These are phyloP conservation scores for Opisthocomus hoazin DNA, from an alignment of 2,113 vertebrate genomes.

Conservation along the genomic window DNA sequence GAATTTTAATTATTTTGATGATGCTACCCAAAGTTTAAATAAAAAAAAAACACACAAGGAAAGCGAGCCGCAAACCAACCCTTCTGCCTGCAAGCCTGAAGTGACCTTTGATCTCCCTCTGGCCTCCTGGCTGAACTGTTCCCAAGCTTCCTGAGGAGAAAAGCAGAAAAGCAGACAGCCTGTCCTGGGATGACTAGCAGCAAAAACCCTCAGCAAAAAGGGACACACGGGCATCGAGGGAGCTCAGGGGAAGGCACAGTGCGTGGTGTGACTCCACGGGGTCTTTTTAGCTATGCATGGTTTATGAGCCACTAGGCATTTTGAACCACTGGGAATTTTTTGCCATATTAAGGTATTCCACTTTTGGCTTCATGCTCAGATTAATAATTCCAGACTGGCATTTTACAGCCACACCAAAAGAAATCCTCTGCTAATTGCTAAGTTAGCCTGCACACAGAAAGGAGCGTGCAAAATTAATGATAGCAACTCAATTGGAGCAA, in stretches of 20 bases:
- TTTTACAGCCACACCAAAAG: not conserved
- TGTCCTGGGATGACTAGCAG: not conserved
- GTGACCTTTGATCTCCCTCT: not conserved
- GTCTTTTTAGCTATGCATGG: too few species aligned
- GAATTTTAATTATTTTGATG: not conserved
- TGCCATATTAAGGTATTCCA: not conserved
- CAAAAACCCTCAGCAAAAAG: not conserved
- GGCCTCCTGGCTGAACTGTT: not conserved
- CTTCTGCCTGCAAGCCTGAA: not conserved
- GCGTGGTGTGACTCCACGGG: not conserved
- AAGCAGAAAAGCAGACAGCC: not conserved
- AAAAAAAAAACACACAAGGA: not conserved
- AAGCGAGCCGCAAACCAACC: not conserved
- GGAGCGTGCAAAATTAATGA: not conserved
- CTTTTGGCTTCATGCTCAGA: not conserved
- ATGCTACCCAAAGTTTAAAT: not conserved
- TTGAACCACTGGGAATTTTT: not conserved
- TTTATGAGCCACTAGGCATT: not conserved
- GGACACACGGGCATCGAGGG: not conserved
- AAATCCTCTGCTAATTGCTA: not conserved
- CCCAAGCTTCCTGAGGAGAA: not conserved
- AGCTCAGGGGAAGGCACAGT: fast-evolving
- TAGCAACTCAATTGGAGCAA: not conserved
- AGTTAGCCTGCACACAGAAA: not conserved
- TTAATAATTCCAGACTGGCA: not conserved